These are phyloP conservation scores for Perca flavescens DNA, from an alignment of 2,113 vertebrate genomes.

Conservation along the genomic window DNA sequence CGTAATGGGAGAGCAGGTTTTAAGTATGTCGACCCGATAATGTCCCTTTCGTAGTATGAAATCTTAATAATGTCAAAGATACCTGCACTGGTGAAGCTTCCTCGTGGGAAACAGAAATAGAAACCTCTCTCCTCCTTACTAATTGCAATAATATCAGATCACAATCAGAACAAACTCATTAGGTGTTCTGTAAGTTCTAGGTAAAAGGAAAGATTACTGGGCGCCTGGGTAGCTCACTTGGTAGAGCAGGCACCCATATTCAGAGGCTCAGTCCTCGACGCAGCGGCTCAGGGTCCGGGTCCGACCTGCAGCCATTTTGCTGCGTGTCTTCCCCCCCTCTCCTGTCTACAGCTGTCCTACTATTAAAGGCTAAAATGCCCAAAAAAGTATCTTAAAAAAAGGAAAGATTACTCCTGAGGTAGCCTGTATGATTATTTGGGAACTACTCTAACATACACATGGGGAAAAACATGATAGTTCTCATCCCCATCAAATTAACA, in stretches of 20 bases:
- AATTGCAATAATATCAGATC: neutral
- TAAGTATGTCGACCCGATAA: constrained; percentile 18
- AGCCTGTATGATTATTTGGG: neutral
- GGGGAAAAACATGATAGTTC: neutral
- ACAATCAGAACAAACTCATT: neutral
- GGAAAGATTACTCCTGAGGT: no score
- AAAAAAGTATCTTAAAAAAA: no score
- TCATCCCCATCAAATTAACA: neutral
- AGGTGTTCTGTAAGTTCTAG: neutral
- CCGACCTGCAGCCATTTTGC: no score
- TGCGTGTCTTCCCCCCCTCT: no score
- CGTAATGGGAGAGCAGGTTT: constrained; percentile 54
- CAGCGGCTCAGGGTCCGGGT: no score
- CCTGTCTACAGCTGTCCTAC: no score
- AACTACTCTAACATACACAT: neutral
- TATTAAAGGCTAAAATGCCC: no score
- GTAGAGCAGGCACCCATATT: no score
- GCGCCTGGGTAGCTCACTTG: no score
- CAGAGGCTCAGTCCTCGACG: no score
- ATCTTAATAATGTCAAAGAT: constrained; percentile 46
- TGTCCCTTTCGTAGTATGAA: constrained; percentile 51
- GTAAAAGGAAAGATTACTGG: neutral
- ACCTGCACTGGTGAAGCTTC: neutral
- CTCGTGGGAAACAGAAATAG: constrained; percentile 2
- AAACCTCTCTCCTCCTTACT: neutral